Evolutionary conservation across 2,888 invertebrate genomes (phyloP).

Genomic region (Polyommatus iphigenia): DNA sequence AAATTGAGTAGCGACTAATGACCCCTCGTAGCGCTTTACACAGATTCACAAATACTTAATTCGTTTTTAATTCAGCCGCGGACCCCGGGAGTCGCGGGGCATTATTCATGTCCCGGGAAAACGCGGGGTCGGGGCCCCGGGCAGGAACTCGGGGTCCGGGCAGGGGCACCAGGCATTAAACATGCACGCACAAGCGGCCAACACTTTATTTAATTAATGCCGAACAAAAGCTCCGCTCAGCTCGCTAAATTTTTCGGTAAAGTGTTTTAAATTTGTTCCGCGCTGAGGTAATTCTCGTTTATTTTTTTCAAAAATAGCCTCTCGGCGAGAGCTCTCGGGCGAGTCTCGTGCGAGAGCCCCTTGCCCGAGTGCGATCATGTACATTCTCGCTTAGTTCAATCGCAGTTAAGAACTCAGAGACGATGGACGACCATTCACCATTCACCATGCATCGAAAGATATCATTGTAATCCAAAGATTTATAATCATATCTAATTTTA

Average conservation of each 20-base stretch:
- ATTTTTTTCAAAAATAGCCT: not conserved
- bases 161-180: not conserved
- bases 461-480: too few species aligned
- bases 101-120: slow-evolving; percentile 11
- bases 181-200: slow-evolving; percentile 19
- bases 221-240: slow-evolving; percentile 9
- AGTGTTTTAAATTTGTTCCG: slow-evolving; percentile 18
- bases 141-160: not conserved
- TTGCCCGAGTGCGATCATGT: too few species aligned
- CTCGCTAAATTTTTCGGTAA: slow-evolving; percentile 17
- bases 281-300: not conserved
- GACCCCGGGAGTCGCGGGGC: not conserved
- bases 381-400: too few species aligned
- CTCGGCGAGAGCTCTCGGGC: too few species aligned
- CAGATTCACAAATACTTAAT: slow-evolving; percentile 5
- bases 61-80: slow-evolving; percentile 13
- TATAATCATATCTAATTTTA: too few species aligned
- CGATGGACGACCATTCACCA: too few species aligned
- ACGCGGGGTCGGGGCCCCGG: not conserved
- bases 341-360: too few species aligned
- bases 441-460: too few species aligned
- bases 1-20: not conserved
- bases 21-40: not conserved
- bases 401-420: too few species aligned
- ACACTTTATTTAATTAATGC: slow-evolving; percentile 18